phyloP scores from a whole-genome alignment of 2,797 vertebrate species.

The Oceanodroma leucorhoa region DNA sequence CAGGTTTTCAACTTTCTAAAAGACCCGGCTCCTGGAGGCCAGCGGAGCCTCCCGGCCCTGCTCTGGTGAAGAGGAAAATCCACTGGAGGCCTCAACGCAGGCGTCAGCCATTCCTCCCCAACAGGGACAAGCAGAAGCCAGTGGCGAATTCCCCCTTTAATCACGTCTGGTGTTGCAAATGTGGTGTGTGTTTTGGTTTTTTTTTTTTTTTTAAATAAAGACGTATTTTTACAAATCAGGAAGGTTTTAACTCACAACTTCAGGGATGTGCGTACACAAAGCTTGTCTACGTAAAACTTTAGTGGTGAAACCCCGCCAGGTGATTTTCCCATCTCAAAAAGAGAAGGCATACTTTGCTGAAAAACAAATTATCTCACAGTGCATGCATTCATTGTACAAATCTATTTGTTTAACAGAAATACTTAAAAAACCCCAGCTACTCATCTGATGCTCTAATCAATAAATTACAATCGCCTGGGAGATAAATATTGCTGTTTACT shows the following conservation, averaged over 20 bases:
- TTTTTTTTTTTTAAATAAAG: neutral
- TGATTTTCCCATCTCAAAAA: neutral
- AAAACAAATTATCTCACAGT: neutral
- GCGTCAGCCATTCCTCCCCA: neutral
- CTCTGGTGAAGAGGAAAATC: neutral
- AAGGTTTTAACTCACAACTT: neutral
- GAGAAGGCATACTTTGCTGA: neutral
- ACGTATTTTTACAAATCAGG: neutral
- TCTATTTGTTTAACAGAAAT: neutral
- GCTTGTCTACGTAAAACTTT: neutral
- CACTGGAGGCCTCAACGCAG: accelerated
- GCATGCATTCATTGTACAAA: neutral
- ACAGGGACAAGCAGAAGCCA: neutral
- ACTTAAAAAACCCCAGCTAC: neutral
- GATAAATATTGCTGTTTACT: constrained; percentile 22
- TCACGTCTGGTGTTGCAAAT: neutral
- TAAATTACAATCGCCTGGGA: neutral
- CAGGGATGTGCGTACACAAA: neutral
- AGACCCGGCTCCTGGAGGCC: neutral
- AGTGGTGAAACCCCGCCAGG: neutral
- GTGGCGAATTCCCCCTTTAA: neutral
- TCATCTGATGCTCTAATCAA: neutral
- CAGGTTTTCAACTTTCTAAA: neutral
- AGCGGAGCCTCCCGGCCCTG: neutral
- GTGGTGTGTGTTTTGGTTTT: no score